Evolutionary conservation across 1,140 invertebrate genomes (phyloP), one percentile per base, ranked within the genome.

Genomic region (Microplitis mediator): DNA sequence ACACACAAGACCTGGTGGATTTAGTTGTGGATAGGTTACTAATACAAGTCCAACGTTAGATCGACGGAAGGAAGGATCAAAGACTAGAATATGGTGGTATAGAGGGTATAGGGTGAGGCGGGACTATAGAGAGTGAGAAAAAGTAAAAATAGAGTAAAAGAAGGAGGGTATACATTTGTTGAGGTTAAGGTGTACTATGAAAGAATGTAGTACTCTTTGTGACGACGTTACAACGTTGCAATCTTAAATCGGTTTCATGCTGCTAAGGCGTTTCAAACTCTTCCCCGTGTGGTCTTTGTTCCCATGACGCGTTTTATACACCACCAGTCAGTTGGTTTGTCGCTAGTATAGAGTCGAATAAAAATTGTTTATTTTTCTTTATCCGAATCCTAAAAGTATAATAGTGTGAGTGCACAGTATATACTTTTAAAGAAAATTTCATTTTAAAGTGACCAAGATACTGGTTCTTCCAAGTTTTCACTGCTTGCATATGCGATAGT

Each of bases 181-280:
- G 50, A 66, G 32, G 64, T 3, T 23, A 32, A 31, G 16, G 61
- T 45, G 23, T 51, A 35, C 51, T 56, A 60, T 34, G 58, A 63
- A 63, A 63, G 61, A 45, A n/a, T 36, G 13, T 39, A 63, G 4
- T 14, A 61, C 35, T 69, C 68, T 69, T 69, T 69, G 68, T 69
- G 58, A 56, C 5, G 58, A 23, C 58, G 39, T 45, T 45, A 45
- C 39, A 2, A 61, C 13, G 13, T 32, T 63, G 35, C 68, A 69
- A 69, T 69, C 68, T 60, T 8, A 56, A 60, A 69, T 69, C 68
- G 56, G 68, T 69, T 69, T 61, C 36, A 69, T 36, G 32, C 51
- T 58, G 56, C 3, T 66, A 13, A 36, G 34, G 4, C 61, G 8
- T 63, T 36, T 54, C 52, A 54, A 54, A 50, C 45, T 50, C 45